Base-by-base conservation (phyloP, 2,888 invertebrate species). In the Omphaloscelis lunosa region DNA sequence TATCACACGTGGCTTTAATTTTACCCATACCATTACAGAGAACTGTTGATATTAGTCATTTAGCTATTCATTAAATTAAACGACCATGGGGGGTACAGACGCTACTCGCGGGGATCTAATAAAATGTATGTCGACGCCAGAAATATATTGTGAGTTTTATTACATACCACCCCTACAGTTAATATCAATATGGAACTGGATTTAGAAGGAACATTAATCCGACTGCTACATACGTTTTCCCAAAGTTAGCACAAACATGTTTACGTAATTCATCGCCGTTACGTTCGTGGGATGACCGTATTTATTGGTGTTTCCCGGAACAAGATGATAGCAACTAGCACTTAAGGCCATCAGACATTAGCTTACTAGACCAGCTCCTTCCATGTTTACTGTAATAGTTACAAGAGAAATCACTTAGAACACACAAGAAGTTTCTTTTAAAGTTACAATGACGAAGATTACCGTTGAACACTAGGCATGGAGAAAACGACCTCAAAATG, bases 331-430 rank as follows among this genome's bases (percentile, higher is more conserved):
- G 34, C 34, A 34, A 34, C 34, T 34, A 34, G 76, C 89, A 87
- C 84, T 90, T 85, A 86, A 84, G 79, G 61, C 83, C 66, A 84
- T 84, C 72, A 83, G 88, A 73, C 90, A 88, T 90, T 85, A 85
- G 67, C 68, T 80, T 79, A 88, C 89, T 85, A 79, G 84, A 91
- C 89, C 86, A 84, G 91, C 90, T 87, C 79, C 80, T 84, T 77
- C 79, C 75, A 77, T 87, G 88, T 85, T 89, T 89, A 85, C 86
- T 86, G 73, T 82, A 86, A 86, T 89, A 79, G 88, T 83, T 87
- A 92, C 92, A 89, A 90, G 92, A 92, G 88, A 93, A 93, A 91
- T 89, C 91, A 93, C 90, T 92, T 91, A 88, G 76, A 83, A 82
- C 73, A 85, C 82, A 71, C n/a, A n/a, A n/a, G n/a, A 76, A 88